Evolutionary conservation across 2,888 invertebrate species (phyloP).

Genomic region (Anthrax anthrax): DNA sequence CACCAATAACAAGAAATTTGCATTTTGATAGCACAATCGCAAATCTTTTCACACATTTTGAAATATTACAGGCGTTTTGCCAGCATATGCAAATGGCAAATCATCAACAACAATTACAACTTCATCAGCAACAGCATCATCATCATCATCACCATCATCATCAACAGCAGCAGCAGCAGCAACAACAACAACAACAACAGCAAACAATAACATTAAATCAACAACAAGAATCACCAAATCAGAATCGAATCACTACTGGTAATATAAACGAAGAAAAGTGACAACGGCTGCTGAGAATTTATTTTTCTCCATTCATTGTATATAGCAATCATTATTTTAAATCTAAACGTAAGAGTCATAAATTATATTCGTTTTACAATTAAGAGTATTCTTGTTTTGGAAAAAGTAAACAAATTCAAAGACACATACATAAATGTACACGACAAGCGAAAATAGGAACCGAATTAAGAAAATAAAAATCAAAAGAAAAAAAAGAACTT

Average conservation of each 20-base stretch:
- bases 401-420: not conserved
- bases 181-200: slow-evolving; percentile 24
- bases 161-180: slow-evolving; percentile 27
- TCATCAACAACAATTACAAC: slow-evolving; percentile 19
- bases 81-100: slow-evolving; percentile 30
- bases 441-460: too few relatives aligned
- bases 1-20: slow-evolving; percentile 45
- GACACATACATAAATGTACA: too few relatives aligned
- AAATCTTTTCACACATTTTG: slow-evolving; percentile 62
- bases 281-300: slow-evolving; percentile 21
- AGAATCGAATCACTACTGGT: slow-evolving; percentile 13
- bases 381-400: slow-evolving; percentile 16
- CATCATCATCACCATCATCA: slow-evolving; percentile 17
- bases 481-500: too few relatives aligned
- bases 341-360: slow-evolving; percentile 31
- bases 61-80: slow-evolving; percentile 50
- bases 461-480: too few relatives aligned
- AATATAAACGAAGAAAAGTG: slow-evolving; percentile 30
- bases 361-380: slow-evolving; percentile 33
- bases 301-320: slow-evolving; percentile 18
- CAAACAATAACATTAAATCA: slow-evolving; percentile 9
- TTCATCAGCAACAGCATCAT: slow-evolving; percentile 13
- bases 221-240: slow-evolving; percentile 10
- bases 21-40: slow-evolving; percentile 43
- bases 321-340: slow-evolving; percentile 18